These are phyloP conservation scores for Sympetrum striolatum DNA, from an alignment of 2,888 invertebrate species.

Conservation along the genomic window DNA sequence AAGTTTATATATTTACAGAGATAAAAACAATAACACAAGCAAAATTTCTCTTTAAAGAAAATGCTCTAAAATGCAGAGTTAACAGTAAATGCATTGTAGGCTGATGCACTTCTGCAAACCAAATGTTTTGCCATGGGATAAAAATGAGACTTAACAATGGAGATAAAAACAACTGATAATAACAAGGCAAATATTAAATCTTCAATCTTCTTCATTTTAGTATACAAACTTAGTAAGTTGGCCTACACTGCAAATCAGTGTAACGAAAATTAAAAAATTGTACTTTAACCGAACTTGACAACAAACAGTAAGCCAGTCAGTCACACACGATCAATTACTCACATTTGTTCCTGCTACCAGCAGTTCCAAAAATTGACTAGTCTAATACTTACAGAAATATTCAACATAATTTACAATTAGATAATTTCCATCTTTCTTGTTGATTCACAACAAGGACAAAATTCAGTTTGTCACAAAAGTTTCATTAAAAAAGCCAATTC, in stretches of 20 bases:
- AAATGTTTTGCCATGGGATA: too few relatives aligned
- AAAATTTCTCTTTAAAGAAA: too few relatives aligned
- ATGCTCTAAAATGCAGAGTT: too few relatives aligned
- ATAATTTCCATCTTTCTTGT: not conserved
- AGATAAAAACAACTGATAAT: not conserved
- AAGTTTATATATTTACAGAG: too few relatives aligned
- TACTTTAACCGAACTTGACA: conserved; percentile 30
- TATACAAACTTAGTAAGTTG: conserved; percentile 13
- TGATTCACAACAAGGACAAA: conserved; percentile 13
- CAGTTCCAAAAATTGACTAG: conserved; percentile 42
- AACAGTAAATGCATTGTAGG: too few relatives aligned
- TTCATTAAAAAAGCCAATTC: conserved; percentile 6
- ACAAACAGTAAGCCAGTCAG: conserved; percentile 18
- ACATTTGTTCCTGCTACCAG: conserved; percentile 13
- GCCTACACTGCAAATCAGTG: conserved; percentile 28
- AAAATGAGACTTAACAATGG: not conserved
- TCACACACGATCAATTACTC: conserved; percentile 3
- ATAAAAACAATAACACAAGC: too few relatives aligned
- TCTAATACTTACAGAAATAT: conserved; percentile 37
- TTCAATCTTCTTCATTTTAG: conserved; percentile 32
- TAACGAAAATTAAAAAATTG: conserved; percentile 17
- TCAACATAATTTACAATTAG: conserved; percentile 36
- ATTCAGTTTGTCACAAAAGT: conserved; percentile 19
- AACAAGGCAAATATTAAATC: not conserved
- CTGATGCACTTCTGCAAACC: too few relatives aligned